Percentiles rank a stretch among this genome's conserved stretches.
Conservation (phyloP, 2,888 invertebrate genomes). For the Leptinotarsa haldemani region DNA sequence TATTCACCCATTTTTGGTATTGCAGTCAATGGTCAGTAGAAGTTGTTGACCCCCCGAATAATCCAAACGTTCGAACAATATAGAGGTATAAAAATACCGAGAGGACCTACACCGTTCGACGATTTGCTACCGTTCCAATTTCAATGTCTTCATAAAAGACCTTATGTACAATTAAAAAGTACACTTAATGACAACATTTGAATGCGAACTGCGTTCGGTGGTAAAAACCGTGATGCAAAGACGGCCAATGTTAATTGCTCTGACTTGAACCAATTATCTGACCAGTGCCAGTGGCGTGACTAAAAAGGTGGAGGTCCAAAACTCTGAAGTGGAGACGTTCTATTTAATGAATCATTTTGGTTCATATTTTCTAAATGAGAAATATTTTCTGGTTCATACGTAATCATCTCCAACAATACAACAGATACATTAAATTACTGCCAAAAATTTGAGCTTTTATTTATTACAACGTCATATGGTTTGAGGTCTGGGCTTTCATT, state of each 20-base stretch:
- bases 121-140: conserved; percentile 52
- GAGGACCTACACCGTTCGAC: conserved; percentile 31
- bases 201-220: conserved; percentile 57
- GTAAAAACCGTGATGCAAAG: conserved; percentile 57
- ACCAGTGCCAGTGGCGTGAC: conserved; percentile 36
- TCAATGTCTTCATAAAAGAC: conserved; percentile 61
- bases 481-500: too few species aligned
- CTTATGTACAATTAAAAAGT: conserved; percentile 53
- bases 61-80: conserved; percentile 22
- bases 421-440: too few species aligned
- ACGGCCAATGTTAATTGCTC: conserved; percentile 58
- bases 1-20: conserved; percentile 19
- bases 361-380: too few species aligned
- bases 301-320: background rate
- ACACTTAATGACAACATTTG: conserved; percentile 60
- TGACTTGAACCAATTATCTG: conserved; percentile 57
- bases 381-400: too few species aligned
- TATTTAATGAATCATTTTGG: too few species aligned
- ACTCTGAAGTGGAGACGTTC: too few species aligned
- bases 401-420: too few species aligned
- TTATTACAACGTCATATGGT: too few species aligned
- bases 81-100: conserved; percentile 38
- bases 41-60: conserved; percentile 45
- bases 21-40: conserved; percentile 35
- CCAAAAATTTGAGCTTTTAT: too few species aligned